These are phyloP conservation scores for Heliothis peltigera DNA, from an alignment of 2,888 invertebrate genomes.

Conservation along the genomic window DNA sequence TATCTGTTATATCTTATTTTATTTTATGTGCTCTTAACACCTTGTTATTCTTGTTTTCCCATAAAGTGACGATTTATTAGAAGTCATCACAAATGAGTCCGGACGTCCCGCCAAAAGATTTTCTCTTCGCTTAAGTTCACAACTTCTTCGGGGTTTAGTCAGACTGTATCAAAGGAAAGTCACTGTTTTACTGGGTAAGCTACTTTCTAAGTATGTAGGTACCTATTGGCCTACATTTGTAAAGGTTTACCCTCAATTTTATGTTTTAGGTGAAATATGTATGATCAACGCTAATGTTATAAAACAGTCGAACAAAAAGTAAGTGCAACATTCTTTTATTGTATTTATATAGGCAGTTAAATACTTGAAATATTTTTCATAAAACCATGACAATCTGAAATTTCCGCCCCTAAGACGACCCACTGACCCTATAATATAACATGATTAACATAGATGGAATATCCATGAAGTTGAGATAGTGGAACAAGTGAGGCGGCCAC, in stretches of 20 bases:
- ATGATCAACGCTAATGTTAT: slow-evolving; percentile 82
- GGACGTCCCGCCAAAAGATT: slow-evolving; percentile 80
- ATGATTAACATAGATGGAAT: slow-evolving; percentile 61
- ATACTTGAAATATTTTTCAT: too few species aligned
- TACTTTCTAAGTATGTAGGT: not conserved
- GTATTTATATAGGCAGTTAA: too few species aligned
- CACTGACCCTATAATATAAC: slow-evolving; percentile 3
- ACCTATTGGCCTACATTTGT: too few species aligned
- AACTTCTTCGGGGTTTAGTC: slow-evolving; percentile 80
- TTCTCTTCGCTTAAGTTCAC: slow-evolving; percentile 83
- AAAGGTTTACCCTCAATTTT: too few species aligned
- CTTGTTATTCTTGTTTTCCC: not conserved
- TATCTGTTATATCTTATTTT: not conserved
- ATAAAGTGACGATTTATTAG: slow-evolving; percentile 78
- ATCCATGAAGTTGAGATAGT: slow-evolving; percentile 51
- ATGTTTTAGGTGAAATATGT: slow-evolving; percentile 78
- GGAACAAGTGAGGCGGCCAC: slow-evolving; percentile 47
- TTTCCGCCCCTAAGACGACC: too few species aligned
- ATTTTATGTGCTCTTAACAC: not conserved
- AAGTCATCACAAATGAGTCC: slow-evolving; percentile 81
- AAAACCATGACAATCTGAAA: too few species aligned
- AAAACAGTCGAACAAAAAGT: slow-evolving; percentile 80
- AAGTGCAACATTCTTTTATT: slow-evolving; percentile 58
- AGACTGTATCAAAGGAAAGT: slow-evolving; percentile 82
- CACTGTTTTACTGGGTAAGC: slow-evolving; percentile 75